Percentiles rank a stretch among this genome's conserved stretches.
Conservation (phyloP, 2,888 invertebrate genomes). For the Drosophila paracracens region DNA sequence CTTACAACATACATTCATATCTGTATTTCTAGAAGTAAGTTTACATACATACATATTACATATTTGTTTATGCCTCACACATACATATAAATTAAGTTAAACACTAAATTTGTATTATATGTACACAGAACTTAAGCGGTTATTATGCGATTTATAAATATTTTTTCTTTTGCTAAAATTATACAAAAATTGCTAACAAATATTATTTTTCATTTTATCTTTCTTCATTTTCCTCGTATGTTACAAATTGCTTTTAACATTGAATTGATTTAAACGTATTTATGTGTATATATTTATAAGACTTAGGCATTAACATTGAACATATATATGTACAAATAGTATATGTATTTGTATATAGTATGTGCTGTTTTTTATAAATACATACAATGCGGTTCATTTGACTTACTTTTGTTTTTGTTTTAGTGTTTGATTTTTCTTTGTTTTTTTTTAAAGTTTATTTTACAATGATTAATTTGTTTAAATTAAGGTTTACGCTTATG, state of each 20-base stretch:
- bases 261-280: slow-evolving; percentile 68
- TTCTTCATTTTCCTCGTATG: slow-evolving; percentile 30
- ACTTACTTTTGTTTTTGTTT: slow-evolving; percentile 35
- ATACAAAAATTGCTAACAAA: slow-evolving; percentile 80
- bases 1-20: slow-evolving; percentile 55
- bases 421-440: slow-evolving; percentile 20
- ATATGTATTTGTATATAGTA: slow-evolving; percentile 24
- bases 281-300: slow-evolving; percentile 52
- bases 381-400: slow-evolving; percentile 51
- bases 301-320: slow-evolving; percentile 74
- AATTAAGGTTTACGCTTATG: slow-evolving; percentile 37
- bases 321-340: slow-evolving; percentile 42
- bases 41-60: slow-evolving; percentile 36
- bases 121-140: slow-evolving; percentile 68
- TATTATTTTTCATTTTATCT: slow-evolving; percentile 23
- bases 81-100: slow-evolving; percentile 74
- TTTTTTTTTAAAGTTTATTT: slow-evolving; percentile 47
- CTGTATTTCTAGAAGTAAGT: slow-evolving; percentile 43
- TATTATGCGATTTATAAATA: slow-evolving; percentile 56
- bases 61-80: slow-evolving; percentile 56
- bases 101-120: slow-evolving; percentile 70
- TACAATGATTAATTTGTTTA: slow-evolving; percentile 62
- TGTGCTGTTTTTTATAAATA: slow-evolving; percentile 37
- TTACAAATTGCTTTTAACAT: slow-evolving; percentile 77
- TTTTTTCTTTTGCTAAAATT: slow-evolving; percentile 68